Conservation (phyloP, 2,888 invertebrate genomes). For the Diplolepis rosae region DNA sequence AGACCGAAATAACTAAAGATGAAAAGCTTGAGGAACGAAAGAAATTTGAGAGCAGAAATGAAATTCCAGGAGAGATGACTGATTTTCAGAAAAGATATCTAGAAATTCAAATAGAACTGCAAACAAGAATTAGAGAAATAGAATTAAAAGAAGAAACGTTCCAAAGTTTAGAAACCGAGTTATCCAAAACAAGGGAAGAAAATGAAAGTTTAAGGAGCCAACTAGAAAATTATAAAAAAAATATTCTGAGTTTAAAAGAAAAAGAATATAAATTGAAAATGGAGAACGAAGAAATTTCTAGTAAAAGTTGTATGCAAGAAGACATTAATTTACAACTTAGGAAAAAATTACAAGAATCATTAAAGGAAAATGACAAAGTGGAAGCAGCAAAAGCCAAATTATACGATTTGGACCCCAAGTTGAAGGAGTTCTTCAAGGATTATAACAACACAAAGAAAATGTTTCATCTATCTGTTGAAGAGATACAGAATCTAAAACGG, state of each 20-base stretch:
- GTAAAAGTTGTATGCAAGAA: not conserved
- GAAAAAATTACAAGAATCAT: not conserved
- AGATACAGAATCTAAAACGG: not conserved
- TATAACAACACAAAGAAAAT: not conserved
- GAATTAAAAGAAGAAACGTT: not conserved
- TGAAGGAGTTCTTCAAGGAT: not conserved
- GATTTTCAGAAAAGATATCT: not conserved
- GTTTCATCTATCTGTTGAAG: not conserved
- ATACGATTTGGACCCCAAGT: not conserved
- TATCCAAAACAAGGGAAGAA: not conserved
- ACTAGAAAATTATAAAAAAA: not conserved
- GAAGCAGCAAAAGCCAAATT: not conserved
- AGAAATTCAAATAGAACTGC: not conserved
- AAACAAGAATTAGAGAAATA: not conserved
- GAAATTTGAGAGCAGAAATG: not conserved
- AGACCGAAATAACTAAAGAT: not conserved
- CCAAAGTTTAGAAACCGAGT: not conserved
- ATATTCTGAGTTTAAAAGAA: not conserved
- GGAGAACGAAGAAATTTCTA: slow-evolving; percentile 5
- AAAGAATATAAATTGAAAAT: not conserved
- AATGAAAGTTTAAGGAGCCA: not conserved
- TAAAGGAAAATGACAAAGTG: not conserved
- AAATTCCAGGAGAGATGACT: no score
- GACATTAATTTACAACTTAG: not conserved
- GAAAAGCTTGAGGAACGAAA: not conserved